These are phyloP conservation scores for Drosophila hydei DNA, from an alignment of 1,140 invertebrate species.

Conservation along the genomic window DNA sequence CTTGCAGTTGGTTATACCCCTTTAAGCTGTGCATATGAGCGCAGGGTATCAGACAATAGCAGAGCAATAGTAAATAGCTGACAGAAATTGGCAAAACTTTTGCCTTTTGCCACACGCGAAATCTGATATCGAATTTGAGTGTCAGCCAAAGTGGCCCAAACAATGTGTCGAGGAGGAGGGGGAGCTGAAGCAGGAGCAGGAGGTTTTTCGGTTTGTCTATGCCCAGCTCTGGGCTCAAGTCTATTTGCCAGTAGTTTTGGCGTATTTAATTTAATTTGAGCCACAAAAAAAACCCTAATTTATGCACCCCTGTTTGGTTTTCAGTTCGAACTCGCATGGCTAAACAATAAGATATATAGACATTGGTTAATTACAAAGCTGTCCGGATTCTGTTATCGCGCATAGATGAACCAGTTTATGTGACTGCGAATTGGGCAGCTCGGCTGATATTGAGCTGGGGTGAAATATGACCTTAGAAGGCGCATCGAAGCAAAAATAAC, in stretches of 20 bases:
- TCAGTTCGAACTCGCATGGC: constrained; percentile 47
- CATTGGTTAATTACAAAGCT: constrained; percentile 71
- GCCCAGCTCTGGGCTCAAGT: background rate
- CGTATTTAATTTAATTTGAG: constrained; percentile 50
- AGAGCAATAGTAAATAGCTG: constrained; percentile 7
- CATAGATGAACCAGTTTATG: constrained; percentile 41
- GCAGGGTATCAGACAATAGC: constrained; percentile 29
- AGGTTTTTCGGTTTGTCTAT: constrained; percentile 5
- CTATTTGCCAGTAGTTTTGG: constrained; percentile 33
- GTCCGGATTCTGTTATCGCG: constrained; percentile 37
- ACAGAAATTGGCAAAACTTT: constrained; percentile 49
- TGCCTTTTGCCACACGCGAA: constrained; percentile 57
- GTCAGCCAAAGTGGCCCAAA: constrained; percentile 74
- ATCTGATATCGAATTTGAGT: constrained; percentile 78
- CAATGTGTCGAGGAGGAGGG: constrained; percentile 53
- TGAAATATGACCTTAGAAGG: constrained; percentile 1
- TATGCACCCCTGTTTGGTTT: constrained; percentile 53
- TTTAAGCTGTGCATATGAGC: background rate
- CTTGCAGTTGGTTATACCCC: background rate
- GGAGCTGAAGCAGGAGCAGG: background rate
- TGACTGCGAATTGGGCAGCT: background rate
- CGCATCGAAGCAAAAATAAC: background rate
- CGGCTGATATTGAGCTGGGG: background rate
- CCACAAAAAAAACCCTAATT: constrained; percentile 57
- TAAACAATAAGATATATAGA: constrained; percentile 46